Conservation (phyloP, 2,797 vertebrate genomes). For the Halcyon badia region DNA sequence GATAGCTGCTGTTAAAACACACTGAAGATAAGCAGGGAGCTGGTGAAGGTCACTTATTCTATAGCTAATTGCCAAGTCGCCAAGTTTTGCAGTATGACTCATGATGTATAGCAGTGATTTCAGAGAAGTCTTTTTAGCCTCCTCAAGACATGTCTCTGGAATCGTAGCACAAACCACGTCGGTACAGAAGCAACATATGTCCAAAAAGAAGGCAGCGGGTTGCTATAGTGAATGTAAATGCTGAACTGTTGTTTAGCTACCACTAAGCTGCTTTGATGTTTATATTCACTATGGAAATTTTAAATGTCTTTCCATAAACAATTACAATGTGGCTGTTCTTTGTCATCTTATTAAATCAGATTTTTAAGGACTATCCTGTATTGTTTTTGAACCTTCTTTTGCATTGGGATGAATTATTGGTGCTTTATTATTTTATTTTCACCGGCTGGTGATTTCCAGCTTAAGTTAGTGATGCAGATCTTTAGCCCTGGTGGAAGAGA, state of each 20-base stretch:
- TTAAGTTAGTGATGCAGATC: not conserved
- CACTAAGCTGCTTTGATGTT: not conserved
- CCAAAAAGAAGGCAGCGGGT: not conserved
- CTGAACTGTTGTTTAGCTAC: not conserved
- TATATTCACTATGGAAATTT: not conserved
- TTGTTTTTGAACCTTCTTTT: not conserved
- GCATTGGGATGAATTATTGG: not conserved
- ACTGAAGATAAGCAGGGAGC: not conserved
- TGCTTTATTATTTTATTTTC: not conserved
- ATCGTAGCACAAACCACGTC: not conserved
- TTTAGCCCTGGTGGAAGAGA: not conserved
- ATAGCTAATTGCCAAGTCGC: not conserved
- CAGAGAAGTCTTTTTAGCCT: not conserved
- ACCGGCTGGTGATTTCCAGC: not conserved
- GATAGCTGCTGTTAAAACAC: not conserved
- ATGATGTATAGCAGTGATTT: not conserved
- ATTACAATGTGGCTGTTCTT: not conserved
- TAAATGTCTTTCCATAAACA: not conserved
- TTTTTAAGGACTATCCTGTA: not conserved
- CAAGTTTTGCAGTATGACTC: not conserved
- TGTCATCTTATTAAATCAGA: not conserved
- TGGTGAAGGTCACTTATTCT: not conserved
- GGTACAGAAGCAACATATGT: not conserved
- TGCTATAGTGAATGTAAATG: slow-evolving; percentile 53
- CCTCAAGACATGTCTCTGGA: not conserved